Evolutionary conservation across 2,888 invertebrate species (phyloP).

Genomic region (Calliphora vomitoria): DNA sequence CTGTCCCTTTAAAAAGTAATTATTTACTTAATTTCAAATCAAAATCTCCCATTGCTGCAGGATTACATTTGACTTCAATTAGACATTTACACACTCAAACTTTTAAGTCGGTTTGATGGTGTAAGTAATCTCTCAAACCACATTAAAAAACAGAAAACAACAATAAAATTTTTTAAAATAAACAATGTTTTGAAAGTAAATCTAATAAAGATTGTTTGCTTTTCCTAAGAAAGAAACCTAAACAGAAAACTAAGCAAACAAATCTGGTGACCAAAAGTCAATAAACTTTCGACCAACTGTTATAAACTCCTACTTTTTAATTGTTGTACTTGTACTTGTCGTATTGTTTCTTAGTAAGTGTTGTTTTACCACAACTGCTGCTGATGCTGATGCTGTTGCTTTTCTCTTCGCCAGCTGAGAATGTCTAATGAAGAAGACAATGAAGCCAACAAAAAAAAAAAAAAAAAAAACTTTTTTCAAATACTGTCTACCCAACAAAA

Average conservation of each 20-base stretch:
- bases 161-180: not conserved
- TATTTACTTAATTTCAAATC: not conserved
- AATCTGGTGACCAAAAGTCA: not conserved
- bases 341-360: not conserved
- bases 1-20: no score
- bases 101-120: not conserved
- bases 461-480: not conserved
- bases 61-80: not conserved
- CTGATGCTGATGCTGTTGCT: not conserved
- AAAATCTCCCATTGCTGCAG: not conserved
- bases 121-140: not conserved
- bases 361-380: not conserved
- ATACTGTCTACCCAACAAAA: not conserved
- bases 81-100: not conserved
- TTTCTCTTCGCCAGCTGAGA: not conserved
- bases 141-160: not conserved
- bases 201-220: not conserved
- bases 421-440: not conserved
- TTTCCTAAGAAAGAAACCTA: not conserved
- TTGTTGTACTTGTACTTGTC: constrained; percentile 1
- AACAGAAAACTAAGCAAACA: no score
- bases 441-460: not conserved
- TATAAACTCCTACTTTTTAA: not conserved
- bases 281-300: constrained; percentile 21
- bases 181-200: not conserved